Conservation (phyloP, 2,113 vertebrate species). For the Dicaeum eximium region DNA sequence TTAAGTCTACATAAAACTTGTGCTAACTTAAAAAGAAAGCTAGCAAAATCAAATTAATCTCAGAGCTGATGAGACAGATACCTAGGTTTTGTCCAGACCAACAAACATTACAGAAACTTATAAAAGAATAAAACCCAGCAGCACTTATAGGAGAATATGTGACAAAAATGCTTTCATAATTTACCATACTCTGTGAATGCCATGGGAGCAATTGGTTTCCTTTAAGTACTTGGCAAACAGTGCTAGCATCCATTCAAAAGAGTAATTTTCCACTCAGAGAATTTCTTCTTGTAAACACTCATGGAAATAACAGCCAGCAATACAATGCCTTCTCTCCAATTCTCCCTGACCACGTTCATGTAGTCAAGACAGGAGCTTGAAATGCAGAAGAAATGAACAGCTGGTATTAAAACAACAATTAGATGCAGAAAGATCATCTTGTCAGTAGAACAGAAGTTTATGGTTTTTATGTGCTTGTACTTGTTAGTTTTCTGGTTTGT, state of each 20-base stretch:
- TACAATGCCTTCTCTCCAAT: neutral
- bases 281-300: neutral
- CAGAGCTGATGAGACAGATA: neutral
- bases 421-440: neutral
- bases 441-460: neutral
- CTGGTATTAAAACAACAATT: neutral
- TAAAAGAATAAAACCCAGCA: neutral
- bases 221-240: slow-evolving; percentile 22
- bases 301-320: neutral
- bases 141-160: neutral
- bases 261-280: slow-evolving; percentile 30
- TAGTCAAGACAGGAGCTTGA: slow-evolving; percentile 1
- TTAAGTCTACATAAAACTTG: neutral
- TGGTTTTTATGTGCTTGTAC: neutral
- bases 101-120: neutral
- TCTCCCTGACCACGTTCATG: neutral
- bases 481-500: neutral
- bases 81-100: neutral
- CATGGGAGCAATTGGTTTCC: neutral
- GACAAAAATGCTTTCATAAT: neutral
- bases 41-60: neutral
- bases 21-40: neutral
- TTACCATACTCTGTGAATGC: neutral
- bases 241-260: neutral
- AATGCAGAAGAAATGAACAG: slow-evolving; percentile 7